These are phyloP conservation scores for Antrozous pallidus DNA, from an alignment of 2,797 vertebrate species.

Conservation along the genomic window DNA sequence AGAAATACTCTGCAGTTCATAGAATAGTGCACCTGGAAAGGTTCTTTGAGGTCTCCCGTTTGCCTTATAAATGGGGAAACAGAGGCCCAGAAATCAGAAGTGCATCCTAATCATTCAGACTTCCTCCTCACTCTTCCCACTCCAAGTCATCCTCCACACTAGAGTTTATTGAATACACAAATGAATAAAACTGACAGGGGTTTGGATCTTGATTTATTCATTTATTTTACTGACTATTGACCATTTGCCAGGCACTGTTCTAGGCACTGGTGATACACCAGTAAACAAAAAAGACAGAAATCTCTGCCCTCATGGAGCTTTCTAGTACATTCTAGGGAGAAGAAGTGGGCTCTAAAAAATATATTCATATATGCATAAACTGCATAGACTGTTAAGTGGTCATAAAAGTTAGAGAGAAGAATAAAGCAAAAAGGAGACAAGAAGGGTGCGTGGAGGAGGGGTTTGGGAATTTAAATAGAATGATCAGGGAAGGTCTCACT, in stretches of 20 bases:
- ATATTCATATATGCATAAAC: neutral
- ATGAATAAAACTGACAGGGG: neutral
- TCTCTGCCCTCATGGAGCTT: neutral
- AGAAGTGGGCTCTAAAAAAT: neutral
- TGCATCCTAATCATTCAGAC: neutral
- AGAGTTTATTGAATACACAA: neutral
- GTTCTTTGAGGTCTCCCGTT: neutral
- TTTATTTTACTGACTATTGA: neutral
- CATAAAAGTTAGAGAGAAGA: neutral
- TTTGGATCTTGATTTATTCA: neutral
- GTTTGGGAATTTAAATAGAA: neutral
- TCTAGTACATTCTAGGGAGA: neutral
- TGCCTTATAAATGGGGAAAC: neutral
- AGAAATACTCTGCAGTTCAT: slow-evolving; percentile 37
- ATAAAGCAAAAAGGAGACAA: neutral
- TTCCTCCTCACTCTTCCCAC: neutral
- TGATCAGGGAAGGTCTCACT: neutral
- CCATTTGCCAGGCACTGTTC: neutral
- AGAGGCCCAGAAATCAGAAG: neutral
- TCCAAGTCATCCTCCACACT: neutral
- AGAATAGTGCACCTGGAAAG: neutral
- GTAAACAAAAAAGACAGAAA: slow-evolving; percentile 15
- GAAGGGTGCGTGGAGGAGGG: neutral
- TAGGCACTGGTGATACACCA: neutral
- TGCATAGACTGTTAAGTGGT: neutral